phyloP scores from a whole-genome alignment of 1,140 invertebrate species.

The Drosophila tsacasi region DNA sequence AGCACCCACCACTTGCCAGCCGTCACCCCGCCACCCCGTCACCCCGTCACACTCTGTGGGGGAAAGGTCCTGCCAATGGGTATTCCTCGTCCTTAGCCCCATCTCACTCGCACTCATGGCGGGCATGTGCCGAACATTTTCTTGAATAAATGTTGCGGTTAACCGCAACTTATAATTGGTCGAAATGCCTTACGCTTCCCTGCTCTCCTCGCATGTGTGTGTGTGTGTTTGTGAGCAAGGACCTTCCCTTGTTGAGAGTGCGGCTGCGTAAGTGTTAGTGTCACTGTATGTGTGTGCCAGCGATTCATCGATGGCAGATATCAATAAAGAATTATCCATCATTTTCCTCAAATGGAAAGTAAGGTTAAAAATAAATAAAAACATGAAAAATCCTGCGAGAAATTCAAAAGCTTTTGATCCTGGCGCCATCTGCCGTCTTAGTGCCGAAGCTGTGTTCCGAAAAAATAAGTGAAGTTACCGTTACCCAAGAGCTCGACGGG shows the following conservation, averaged over 20 bases:
- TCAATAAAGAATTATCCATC: conserved; percentile 39
- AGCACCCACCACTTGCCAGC: conserved; percentile 11
- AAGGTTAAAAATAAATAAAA: conserved; percentile 1
- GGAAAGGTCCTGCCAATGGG: conserved; percentile 40
- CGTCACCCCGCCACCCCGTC: conserved; percentile 12
- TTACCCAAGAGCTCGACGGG: conserved; percentile 22
- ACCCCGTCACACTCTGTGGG: not conserved
- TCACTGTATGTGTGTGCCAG: not conserved
- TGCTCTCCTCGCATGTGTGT: conserved; percentile 22
- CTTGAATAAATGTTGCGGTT: conserved; percentile 85
- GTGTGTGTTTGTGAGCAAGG: conserved; percentile 18
- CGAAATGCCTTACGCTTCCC: conserved; percentile 78
- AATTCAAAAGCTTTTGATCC: conserved; percentile 55
- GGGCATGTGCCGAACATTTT: conserved; percentile 72
- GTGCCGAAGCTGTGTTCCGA: conserved; percentile 2
- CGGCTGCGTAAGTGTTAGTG: conserved; percentile 38
- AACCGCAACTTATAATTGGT: conserved; percentile 85
- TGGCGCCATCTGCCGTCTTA: conserved; percentile 67
- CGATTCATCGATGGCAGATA: conserved; percentile 41
- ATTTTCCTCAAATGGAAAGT: not conserved
- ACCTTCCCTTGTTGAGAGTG: conserved; percentile 49
- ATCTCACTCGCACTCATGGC: conserved; percentile 52
- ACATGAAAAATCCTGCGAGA: not conserved
- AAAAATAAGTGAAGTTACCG: conserved; percentile 17
- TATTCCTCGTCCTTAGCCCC: conserved; percentile 20